These are phyloP conservation scores for Scortum barcoo DNA, from an alignment of 2,113 vertebrate species.

Conservation along the genomic window DNA sequence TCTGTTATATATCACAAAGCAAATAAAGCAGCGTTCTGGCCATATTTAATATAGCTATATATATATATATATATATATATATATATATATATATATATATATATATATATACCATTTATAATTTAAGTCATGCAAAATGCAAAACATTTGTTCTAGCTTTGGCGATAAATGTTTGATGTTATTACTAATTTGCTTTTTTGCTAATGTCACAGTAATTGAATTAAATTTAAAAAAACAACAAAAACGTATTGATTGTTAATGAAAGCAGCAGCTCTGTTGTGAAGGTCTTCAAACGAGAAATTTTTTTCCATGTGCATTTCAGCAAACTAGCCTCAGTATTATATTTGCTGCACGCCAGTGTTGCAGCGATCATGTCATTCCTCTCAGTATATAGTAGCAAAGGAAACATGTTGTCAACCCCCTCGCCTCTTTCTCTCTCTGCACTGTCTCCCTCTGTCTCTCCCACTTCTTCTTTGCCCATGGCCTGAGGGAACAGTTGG, in stretches of 20 bases:
- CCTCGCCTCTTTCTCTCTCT: slow-evolving; percentile 51
- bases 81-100: too few species aligned
- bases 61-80: too few species aligned
- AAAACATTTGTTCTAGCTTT: too few species aligned
- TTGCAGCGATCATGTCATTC: slow-evolving; percentile 66
- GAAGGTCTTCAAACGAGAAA: not conserved
- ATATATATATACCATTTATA: too few species aligned
- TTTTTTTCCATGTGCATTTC: not conserved
- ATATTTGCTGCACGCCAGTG: slow-evolving; percentile 43
- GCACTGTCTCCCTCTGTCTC: slow-evolving; percentile 66
- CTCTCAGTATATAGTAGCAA: slow-evolving; percentile 59
- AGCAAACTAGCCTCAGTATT: slow-evolving; percentile 8
- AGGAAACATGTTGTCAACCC: slow-evolving; percentile 78
- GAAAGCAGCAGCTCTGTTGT: not conserved
- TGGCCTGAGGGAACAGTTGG: slow-evolving; percentile 83
- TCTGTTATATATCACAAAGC: not conserved
- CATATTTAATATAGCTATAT: not conserved
- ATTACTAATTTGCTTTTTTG: not conserved
- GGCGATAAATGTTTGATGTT: not conserved
- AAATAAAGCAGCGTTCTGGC: not conserved
- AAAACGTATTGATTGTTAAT: not conserved
- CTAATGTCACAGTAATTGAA: not conserved
- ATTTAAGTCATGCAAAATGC: too few species aligned
- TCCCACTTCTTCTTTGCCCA: slow-evolving; percentile 68
- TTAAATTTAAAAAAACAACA: too few species aligned